A percentile compares a stretch with the other conserved stretches of the same genome.
phyloP scores from a whole-genome alignment of 2,113 vertebrate species.

The Emydocephalus ijimae region DNA sequence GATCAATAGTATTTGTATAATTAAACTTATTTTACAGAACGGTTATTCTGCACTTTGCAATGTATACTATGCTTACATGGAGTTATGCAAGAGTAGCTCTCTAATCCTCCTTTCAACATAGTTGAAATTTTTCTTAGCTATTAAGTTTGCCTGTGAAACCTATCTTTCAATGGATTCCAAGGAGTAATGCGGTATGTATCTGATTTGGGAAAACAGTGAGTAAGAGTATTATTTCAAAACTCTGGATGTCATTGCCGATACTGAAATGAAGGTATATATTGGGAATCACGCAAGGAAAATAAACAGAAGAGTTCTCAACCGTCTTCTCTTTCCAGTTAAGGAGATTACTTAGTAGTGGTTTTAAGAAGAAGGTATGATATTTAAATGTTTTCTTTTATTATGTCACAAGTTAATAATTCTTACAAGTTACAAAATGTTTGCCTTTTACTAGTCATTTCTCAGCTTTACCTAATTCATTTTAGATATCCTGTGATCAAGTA shows the following conservation, averaged over 20 bases:
- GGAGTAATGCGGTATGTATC: constrained; percentile 15
- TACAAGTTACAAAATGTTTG: not conserved
- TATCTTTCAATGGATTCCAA: constrained; percentile 14
- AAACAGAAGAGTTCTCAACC: not conserved
- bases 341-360: not conserved
- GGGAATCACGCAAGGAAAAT: not conserved
- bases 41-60: not conserved
- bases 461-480: not conserved
- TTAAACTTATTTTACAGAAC: not conserved
- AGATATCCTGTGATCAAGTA: not conserved
- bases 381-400: not conserved
- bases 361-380: not conserved
- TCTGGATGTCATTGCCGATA: not conserved
- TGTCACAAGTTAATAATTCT: not conserved
- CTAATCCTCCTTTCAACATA: constrained; percentile 3
- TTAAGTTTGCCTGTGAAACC: constrained; percentile 1
- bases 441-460: not conserved
- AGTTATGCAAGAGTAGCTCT: not conserved
- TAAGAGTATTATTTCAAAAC: not conserved
- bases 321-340: not conserved
- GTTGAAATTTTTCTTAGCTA: constrained; percentile 27
- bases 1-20: not conserved
- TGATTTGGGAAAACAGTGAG: not conserved
- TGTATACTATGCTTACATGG: not conserved
- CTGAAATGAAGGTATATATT: not conserved